A percentile compares a stretch with the other conserved stretches of the same genome.
phyloP scores from a whole-genome alignment of 2,113 vertebrate species.

The Rattus rattus region DNA sequence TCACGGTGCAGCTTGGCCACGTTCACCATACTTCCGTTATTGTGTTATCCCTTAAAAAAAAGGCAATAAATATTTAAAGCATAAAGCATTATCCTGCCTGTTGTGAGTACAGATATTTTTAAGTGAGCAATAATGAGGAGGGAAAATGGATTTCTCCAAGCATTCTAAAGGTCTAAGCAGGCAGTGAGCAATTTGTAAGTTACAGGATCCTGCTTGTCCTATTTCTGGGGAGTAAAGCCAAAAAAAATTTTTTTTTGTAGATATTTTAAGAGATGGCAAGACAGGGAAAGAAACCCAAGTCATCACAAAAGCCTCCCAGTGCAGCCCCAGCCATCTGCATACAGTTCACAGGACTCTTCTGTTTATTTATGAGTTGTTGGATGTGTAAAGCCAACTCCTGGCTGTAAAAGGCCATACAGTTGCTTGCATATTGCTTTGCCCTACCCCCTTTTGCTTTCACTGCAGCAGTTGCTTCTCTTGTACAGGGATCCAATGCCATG shows the following conservation, averaged over 20 bases:
- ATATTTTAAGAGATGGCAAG: constrained; percentile 83
- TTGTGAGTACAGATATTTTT: constrained; percentile 54
- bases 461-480: constrained; percentile 63
- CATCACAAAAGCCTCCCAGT: constrained; percentile 85
- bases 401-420: constrained; percentile 84
- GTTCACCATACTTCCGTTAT: constrained; percentile 29
- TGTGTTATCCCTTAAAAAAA: constrained; percentile 53
- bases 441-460: background rate
- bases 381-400: constrained; percentile 85
- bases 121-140: background rate
- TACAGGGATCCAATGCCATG: background rate
- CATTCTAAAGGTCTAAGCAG: constrained; percentile 61
- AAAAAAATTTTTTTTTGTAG: constrained; percentile 63
- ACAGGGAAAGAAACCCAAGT: constrained; percentile 82
- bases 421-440: constrained; percentile 78
- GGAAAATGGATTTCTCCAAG: background rate
- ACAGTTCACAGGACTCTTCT: constrained; percentile 85
- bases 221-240: constrained; percentile 76
- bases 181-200: constrained; percentile 81
- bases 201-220: constrained; percentile 80
- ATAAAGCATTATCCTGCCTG: constrained; percentile 34
- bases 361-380: constrained; percentile 82
- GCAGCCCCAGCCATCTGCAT: constrained; percentile 81
- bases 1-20: background rate
- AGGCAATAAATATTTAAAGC: constrained; percentile 63